Evolutionary conservation across 2,113 vertebrate species (phyloP).

Genomic region (Irena cyanogastra): DNA sequence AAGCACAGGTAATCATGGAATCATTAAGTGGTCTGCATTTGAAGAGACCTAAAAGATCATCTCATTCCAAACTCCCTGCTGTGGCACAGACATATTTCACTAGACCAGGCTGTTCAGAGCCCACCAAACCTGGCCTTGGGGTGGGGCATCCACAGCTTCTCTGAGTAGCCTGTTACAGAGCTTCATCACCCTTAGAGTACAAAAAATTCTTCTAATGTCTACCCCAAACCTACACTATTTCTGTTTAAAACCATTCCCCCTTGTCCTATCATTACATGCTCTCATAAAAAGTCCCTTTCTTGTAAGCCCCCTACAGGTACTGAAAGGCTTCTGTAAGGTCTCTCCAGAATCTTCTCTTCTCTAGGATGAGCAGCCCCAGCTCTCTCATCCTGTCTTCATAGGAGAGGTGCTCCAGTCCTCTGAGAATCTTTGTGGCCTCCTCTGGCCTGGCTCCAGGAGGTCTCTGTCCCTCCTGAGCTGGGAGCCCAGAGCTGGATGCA

Average conservation of each 20-base stretch:
- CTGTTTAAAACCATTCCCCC: background rate
- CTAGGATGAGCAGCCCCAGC: background rate
- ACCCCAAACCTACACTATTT: background rate
- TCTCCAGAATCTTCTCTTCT: background rate
- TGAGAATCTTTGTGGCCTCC: rapidly evolving
- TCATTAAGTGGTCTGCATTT: background rate
- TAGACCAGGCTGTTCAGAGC: background rate
- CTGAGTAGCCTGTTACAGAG: background rate
- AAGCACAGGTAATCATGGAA: background rate
- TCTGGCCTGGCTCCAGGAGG: rapidly evolving
- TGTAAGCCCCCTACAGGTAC: no score
- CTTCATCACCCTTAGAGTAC: background rate
- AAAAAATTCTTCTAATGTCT: background rate
- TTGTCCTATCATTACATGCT: background rate
- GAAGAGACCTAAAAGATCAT: background rate
- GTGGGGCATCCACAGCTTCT: background rate
- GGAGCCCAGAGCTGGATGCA: background rate
- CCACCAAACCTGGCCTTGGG: background rate
- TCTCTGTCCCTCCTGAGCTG: background rate
- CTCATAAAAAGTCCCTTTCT: background rate
- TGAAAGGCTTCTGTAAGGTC: background rate
- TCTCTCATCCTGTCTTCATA: background rate
- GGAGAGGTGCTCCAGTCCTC: rapidly evolving
- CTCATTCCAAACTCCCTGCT: background rate
- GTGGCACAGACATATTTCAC: background rate